Percentiles rank a stretch among this genome's conserved stretches.
phyloP scores from a whole-genome alignment of 2,888 invertebrate genomes.

The Plusia festucae region DNA sequence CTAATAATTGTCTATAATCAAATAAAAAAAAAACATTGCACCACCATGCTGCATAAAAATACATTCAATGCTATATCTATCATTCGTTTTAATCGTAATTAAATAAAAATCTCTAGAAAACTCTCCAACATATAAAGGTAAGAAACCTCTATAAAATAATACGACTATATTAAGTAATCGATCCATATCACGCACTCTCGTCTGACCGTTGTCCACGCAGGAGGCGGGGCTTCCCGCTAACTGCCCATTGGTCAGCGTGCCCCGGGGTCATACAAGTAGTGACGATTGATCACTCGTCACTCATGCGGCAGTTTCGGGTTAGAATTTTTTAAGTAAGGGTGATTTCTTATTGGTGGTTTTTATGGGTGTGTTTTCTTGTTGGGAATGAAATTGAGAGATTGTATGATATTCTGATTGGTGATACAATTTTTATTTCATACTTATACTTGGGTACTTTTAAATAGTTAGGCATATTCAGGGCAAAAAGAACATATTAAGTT shows the following conservation, averaged over 20 bases:
- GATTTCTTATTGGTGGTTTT: conserved; percentile 46
- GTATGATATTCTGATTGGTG: neutral
- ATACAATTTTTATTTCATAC: neutral
- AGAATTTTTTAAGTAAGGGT: conserved; percentile 30
- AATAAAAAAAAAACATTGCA: too few relatives aligned
- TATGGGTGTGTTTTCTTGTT: neutral
- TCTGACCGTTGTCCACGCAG: conserved; percentile 70
- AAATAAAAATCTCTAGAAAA: too few relatives aligned
- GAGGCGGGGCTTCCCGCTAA: conserved; percentile 67
- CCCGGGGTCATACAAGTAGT: conserved; percentile 38
- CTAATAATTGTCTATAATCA: too few relatives aligned
- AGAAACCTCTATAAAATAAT: neutral
- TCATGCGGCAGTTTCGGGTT: conserved; percentile 21
- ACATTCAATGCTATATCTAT: too few relatives aligned
- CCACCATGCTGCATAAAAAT: too few relatives aligned
- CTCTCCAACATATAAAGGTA: neutral
- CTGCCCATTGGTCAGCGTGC: conserved; percentile 76
- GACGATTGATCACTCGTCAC: conserved; percentile 37
- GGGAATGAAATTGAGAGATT: neutral
- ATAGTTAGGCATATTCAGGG: too few relatives aligned
- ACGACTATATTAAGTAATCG: neutral
- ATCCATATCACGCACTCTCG: conserved; percentile 5
- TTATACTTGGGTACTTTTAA: too few relatives aligned
- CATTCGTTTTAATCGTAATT: too few relatives aligned
- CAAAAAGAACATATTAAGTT: too few relatives aligned